These are phyloP conservation scores for Drosophila dunni DNA, from an alignment of 1,140 invertebrate species.

Conservation along the genomic window DNA sequence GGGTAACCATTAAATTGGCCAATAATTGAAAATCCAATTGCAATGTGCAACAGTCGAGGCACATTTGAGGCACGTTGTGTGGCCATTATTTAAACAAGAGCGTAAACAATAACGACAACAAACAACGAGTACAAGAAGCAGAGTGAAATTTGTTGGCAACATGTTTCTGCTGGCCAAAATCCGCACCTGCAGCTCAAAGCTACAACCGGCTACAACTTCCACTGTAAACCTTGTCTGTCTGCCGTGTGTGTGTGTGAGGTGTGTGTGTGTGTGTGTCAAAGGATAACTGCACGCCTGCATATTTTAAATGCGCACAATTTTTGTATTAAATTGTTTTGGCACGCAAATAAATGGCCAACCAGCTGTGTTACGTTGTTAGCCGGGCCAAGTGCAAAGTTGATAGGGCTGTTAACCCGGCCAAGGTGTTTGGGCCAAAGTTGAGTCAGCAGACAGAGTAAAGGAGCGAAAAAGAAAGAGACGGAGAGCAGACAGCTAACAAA, in stretches of 20 bases:
- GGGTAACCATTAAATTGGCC: conserved; percentile 74
- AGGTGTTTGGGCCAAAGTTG: conserved; percentile 44
- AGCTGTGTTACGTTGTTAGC: conserved; percentile 53
- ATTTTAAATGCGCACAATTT: conserved; percentile 80
- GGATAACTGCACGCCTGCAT: conserved; percentile 79
- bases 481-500: conserved; percentile 68
- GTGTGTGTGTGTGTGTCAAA: conserved; percentile 65
- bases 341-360: conserved; percentile 79
- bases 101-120: conserved; percentile 81
- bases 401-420: conserved; percentile 57
- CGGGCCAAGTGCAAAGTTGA: conserved; percentile 6
- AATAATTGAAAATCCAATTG: conserved; percentile 83
- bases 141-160: conserved; percentile 72
- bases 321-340: conserved; percentile 83
- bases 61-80: conserved; percentile 63
- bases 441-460: neutral
- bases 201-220: conserved; percentile 5
- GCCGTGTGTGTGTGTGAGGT: conserved; percentile 22
- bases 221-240: conserved; percentile 26
- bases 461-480: neutral
- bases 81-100: conserved; percentile 82
- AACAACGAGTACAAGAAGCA: conserved; percentile 21
- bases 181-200: conserved; percentile 43
- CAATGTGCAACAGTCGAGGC: conserved; percentile 51
- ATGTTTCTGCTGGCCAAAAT: conserved; percentile 29